phyloP scores from a whole-genome alignment of 1,140 invertebrate species.

The Samia ricini region DNA sequence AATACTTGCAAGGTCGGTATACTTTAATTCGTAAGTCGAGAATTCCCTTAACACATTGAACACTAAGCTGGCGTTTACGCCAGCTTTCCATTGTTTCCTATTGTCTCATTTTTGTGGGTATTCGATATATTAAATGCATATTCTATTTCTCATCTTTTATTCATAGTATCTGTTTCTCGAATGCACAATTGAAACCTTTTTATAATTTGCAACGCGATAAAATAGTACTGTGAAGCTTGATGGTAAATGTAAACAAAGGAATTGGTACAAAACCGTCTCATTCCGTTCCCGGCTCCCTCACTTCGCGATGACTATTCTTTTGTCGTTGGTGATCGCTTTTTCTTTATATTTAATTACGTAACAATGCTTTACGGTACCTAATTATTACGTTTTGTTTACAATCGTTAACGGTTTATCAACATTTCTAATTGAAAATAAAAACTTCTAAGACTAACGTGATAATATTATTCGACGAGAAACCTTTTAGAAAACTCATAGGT shows the following conservation, averaged over 20 bases:
- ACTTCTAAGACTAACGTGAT: background rate
- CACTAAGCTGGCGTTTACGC: too few species aligned
- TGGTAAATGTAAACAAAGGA: background rate
- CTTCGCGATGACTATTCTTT: conserved; percentile 1
- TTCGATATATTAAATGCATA: background rate
- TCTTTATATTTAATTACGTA: conserved; percentile 2
- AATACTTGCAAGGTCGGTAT: too few species aligned
- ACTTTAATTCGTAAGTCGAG: too few species aligned
- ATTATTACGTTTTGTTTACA: background rate
- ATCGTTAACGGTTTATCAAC: background rate
- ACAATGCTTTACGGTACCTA: background rate
- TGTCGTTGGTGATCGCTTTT: conserved; percentile 1
- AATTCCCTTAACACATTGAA: too few species aligned
- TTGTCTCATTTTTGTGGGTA: too few species aligned
- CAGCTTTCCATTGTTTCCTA: too few species aligned
- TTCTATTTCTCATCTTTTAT: background rate
- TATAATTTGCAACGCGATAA: background rate
- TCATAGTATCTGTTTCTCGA: background rate
- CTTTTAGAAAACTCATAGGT: background rate
- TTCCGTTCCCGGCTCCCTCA: conserved; percentile 4
- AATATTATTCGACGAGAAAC: background rate
- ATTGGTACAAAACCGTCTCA: background rate
- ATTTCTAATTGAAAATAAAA: background rate
- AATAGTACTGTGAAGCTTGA: background rate
- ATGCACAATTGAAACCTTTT: background rate